Evolutionary conservation across 2,888 invertebrate species (phyloP).

Genomic region (Philhelius pedissequus): DNA sequence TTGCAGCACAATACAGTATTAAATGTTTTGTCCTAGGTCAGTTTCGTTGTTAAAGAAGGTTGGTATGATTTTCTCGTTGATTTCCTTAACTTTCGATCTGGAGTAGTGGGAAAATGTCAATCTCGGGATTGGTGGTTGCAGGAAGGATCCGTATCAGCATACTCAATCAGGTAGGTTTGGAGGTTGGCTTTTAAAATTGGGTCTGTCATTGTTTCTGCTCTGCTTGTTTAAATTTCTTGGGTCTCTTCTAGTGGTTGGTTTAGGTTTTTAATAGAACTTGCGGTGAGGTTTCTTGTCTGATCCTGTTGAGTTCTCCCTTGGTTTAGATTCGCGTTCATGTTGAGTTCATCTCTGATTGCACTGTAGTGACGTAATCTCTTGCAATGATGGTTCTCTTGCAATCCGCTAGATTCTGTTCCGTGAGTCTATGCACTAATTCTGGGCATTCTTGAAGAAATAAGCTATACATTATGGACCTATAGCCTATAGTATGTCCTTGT

Average conservation of each 20-base stretch:
- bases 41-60: background rate
- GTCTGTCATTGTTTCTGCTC: too few species aligned
- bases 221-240: too few species aligned
- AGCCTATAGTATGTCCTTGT: too few species aligned
- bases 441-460: background rate
- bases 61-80: background rate
- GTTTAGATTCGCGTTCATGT: background rate
- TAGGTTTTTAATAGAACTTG: too few species aligned
- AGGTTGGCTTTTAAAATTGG: too few species aligned
- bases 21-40: background rate
- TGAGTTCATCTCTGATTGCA: background rate
- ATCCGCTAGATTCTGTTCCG: background rate
- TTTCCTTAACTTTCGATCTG: background rate
- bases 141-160: too few species aligned
- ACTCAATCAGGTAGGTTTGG: too few species aligned
- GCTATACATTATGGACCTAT: background rate
- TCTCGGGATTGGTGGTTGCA: too few species aligned
- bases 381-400: background rate
- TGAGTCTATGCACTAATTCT: background rate
- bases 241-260: too few species aligned
- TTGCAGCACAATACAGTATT: background rate
- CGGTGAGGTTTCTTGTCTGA: too few species aligned
- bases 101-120: too few species aligned
- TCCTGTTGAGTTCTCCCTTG: background rate
- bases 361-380: background rate